Conservation (phyloP, 2,797 vertebrate species). For the Sebastes jordani region DNA sequence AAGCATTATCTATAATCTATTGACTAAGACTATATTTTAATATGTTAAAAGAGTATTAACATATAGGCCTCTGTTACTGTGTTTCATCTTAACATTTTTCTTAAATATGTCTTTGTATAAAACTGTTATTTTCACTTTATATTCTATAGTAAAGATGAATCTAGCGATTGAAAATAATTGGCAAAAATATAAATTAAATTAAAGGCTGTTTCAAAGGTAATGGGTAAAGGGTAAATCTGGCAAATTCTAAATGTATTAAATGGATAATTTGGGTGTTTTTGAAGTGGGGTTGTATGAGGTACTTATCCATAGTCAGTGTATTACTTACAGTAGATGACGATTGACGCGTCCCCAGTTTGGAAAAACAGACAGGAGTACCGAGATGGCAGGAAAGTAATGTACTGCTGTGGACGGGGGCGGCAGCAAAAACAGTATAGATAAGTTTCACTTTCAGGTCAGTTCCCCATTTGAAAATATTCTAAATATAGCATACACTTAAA, state of each 20-base stretch:
- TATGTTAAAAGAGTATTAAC: not conserved
- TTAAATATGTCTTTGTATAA: not conserved
- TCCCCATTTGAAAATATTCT: too few relatives aligned
- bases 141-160: not conserved
- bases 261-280: too few relatives aligned
- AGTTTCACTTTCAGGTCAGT: too few relatives aligned
- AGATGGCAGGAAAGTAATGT: rapidly evolving
- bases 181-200: not conserved
- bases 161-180: not conserved
- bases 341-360: too few relatives aligned
- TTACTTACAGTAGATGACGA: too few relatives aligned
- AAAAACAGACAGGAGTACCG: too few relatives aligned
- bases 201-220: not conserved
- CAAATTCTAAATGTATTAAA: not conserved
- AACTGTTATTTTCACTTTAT: not conserved
- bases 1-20: not conserved
- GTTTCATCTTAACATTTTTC: not conserved
- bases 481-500: too few relatives aligned
- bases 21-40: not conserved
- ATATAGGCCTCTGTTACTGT: not conserved
- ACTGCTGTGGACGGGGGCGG: too few relatives aligned
- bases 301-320: too few relatives aligned
- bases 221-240: not conserved
- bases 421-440: too few relatives aligned
- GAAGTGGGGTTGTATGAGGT: too few relatives aligned